phyloP scores from a whole-genome alignment of 2,113 vertebrate species.

The Promerops cafer region DNA sequence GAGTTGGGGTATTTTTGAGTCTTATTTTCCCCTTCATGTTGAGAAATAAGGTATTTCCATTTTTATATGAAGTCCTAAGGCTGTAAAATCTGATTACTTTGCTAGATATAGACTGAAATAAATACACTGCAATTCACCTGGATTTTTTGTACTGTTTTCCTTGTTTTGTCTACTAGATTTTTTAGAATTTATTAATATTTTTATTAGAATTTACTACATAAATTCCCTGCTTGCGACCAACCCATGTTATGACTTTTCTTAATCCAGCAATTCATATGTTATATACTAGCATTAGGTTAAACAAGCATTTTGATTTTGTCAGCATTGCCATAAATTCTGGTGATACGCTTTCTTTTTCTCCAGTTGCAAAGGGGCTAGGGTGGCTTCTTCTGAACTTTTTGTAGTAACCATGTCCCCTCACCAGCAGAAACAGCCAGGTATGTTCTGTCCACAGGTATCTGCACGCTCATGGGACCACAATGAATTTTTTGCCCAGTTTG shows the following conservation, averaged over 20 bases:
- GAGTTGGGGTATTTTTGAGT: not conserved
- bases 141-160: not conserved
- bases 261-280: not conserved
- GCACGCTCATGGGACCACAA: slow-evolving; percentile 98
- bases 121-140: not conserved
- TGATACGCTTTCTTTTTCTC: not conserved
- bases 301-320: not conserved
- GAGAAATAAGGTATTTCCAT: not conserved
- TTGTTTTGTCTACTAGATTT: not conserved
- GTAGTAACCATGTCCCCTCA: not conserved
- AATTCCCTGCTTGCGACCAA: not conserved
- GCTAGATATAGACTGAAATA: not conserved
- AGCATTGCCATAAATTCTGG: not conserved
- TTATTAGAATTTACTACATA: too few relatives aligned
- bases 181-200: too few relatives aligned
- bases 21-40: not conserved
- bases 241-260: not conserved
- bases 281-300: not conserved
- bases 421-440: not conserved
- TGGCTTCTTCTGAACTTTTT: not conserved
- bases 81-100: not conserved
- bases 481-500: slow-evolving; percentile 98
- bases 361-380: not conserved
- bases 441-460: slow-evolving; percentile 79
- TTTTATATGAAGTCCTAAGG: not conserved